Base-by-base conservation (phyloP, 2,113 vertebrate genomes). In the Calypte anna region DNA sequence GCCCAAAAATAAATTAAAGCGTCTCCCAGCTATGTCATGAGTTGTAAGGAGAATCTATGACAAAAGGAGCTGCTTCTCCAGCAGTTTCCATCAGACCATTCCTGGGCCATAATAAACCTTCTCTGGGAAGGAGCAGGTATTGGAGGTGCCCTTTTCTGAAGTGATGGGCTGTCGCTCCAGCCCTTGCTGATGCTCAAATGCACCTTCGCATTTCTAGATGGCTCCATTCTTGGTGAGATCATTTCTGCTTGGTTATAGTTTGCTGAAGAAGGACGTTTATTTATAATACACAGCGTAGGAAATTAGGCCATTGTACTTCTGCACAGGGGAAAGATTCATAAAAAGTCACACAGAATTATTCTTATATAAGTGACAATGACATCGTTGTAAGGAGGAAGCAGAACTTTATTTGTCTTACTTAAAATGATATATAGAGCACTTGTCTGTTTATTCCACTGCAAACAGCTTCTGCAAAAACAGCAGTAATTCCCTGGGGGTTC, bases 331-430 rank as follows among this genome's bases (percentile, higher is more conserved):
- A 98, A 98, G 98, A 98, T 98, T 98, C 98, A 98, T 98, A 98
- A 98, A 97, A 98, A 98, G 98, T 98, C 98, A 98, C 97, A 96
- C 94, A 96, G 98, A 98, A 98, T 98, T 98, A 98, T 98, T 98
- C 98, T 98, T 98, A 97, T 98, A 97, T 98, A 98, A 98, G 98
- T 98, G 98, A 98, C 98, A 98, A 98, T 98, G 98, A 98, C 98
- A 98, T 98, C 96, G 98, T 97, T 98, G 98, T 98, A 98, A 98
- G 98, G 98, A 97, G 97, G 98, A 98, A 98, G 97, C 97, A 97
- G 98, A 98, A 98, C 98, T 98, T 98, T 98, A 98, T 98, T 98
- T 98, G 98, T 98, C 98, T 98, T 98, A 98, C 98, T 98, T 98
- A 98, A 98, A 98, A 98, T 98, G 98, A 98, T 98, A 98, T 98